Evolutionary conservation across 1,140 invertebrate genomes (phyloP).

Genomic region (Aphelinus certus): DNA sequence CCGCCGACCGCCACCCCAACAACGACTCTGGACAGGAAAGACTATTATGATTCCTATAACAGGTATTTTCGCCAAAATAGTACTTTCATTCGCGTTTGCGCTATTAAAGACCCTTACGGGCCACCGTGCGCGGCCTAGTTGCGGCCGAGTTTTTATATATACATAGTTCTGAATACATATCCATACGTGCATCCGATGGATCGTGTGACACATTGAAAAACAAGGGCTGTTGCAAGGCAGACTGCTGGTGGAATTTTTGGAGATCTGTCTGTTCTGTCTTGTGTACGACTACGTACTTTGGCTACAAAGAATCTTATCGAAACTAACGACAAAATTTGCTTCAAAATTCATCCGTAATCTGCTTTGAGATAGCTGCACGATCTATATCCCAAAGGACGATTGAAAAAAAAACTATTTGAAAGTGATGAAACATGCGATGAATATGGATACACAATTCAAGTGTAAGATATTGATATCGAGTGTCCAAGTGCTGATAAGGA

Average conservation of each 20-base stretch:
- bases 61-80: slow-evolving; percentile 67
- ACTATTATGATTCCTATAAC: slow-evolving; percentile 68
- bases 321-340: too few species aligned
- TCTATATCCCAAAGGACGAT: not conserved
- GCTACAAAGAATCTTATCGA: too few species aligned
- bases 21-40: slow-evolving; percentile 65
- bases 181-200: too few species aligned
- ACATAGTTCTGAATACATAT: too few species aligned
- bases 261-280: too few species aligned
- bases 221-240: too few species aligned
- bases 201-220: too few species aligned
- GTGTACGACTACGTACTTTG: too few species aligned
- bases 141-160: not conserved
- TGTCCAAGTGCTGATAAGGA: slow-evolving; percentile 29
- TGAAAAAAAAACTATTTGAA: slow-evolving; percentile 5
- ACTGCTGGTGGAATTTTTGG: too few species aligned
- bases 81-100: slow-evolving; percentile 63
- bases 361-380: not conserved
- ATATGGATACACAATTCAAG: not conserved
- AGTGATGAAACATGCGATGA: slow-evolving; percentile 19
- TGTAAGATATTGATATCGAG: slow-evolving; percentile 13
- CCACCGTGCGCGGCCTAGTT: slow-evolving; percentile 9
- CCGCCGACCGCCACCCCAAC: slow-evolving; percentile 48
- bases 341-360: slow-evolving; percentile 6
- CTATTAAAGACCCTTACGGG: not conserved